These are phyloP conservation scores for Erebia aethiops DNA, from an alignment of 2,888 invertebrate genomes.

Conservation along the genomic window DNA sequence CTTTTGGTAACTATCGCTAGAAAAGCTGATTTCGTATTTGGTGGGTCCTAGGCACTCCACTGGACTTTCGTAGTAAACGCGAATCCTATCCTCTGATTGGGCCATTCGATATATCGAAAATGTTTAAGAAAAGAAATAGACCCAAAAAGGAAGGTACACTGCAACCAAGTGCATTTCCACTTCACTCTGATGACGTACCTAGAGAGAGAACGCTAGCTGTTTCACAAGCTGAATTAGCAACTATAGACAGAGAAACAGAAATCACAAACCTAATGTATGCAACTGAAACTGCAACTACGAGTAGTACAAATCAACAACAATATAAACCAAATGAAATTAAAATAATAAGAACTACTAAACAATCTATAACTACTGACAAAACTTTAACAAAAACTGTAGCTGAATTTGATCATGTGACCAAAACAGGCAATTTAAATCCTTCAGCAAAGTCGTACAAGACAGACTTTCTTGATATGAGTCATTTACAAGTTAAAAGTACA, in stretches of 20 bases:
- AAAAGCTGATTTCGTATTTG: too few species aligned
- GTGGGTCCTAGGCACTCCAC: too few species aligned
- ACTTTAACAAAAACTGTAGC: not conserved
- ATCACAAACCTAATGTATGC: not conserved
- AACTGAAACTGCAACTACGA: not conserved
- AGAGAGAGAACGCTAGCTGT: conserved; percentile 16
- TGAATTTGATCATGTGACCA: not conserved
- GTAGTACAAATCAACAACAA: not conserved
- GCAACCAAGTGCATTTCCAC: conserved; percentile 52
- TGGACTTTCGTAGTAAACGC: conserved; percentile 45
- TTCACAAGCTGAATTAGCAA: conserved; percentile 13
- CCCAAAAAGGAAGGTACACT: conserved; percentile 39
- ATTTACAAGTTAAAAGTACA: not conserved
- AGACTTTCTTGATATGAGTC: not conserved
- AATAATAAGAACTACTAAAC: not conserved
- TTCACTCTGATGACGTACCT: conserved; percentile 40
- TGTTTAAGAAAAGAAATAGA: conserved; percentile 58
- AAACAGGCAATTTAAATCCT: not conserved
- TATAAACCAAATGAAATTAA: not conserved
- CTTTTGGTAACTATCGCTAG: too few species aligned
- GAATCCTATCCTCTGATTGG: conserved; percentile 63
- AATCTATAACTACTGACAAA: not conserved
- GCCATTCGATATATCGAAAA: conserved; percentile 65
- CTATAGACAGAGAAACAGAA: conserved; percentile 10
- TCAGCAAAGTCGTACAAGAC: not conserved